Base-by-base conservation (phyloP, 2,888 invertebrate species). In the Halictus quadricinctus region DNA sequence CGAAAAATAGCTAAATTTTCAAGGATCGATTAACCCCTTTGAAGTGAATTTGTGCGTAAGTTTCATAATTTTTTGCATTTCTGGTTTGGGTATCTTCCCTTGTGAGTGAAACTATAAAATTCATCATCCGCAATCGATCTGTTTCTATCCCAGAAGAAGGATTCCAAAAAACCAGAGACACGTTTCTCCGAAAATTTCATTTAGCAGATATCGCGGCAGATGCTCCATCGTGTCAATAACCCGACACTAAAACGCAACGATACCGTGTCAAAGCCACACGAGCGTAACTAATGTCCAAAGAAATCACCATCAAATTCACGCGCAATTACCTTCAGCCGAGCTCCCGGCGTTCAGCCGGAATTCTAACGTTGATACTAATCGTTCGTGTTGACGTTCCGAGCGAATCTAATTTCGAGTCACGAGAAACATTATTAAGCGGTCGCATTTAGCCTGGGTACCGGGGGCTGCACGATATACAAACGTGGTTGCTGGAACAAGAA, bases 281-380 rank as follows among this genome's bases (percentile, higher is more conserved):
- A 73, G 29, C 29, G 48, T 48, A 36, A 50, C 69, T n/a, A 77
- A 69, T 77, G 69, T 54, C 76, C 36, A 69, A 77, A 50, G 76
- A 77, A 77, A 69, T 77, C 36, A n/a, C 50, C 50, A 25, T 69
- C 69, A 77, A 77, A 77, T 77, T 77, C 54, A 46, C 41, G 54
- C 50, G 76, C 76, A 69, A 77, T 77, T 77, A 77, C 54, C 54
- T 12, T 77, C 48, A 41, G 15, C 18, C 41, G 41, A 25, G 72
- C 72, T 72, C n/a, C 7, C 70, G 25, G 21, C 48, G 69, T 41
- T 77, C 43, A 29, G 41, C 21, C 48, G 21, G n/a, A 36, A 77
- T 77, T 77, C 60, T 25, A 54, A 54, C 64, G 41, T 78, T 25
- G 50, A 29, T 29, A 60, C 41, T 60, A 58, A 70, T 80, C 77